These are phyloP conservation scores for Nothoprocta pentlandii DNA, from an alignment of 2,113 vertebrate genomes.

Conservation along the genomic window DNA sequence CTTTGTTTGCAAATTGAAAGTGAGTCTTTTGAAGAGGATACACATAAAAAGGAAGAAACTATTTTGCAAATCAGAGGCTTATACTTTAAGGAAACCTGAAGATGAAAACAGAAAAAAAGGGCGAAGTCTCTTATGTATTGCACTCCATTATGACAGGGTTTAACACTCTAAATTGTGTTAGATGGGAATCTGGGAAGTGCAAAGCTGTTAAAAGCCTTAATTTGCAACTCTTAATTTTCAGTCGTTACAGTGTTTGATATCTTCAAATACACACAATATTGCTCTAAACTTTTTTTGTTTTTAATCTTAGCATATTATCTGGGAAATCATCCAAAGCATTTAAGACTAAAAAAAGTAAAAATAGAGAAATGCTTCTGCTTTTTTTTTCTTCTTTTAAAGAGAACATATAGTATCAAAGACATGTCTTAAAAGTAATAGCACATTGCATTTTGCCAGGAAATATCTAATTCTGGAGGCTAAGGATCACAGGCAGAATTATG, in stretches of 20 bases:
- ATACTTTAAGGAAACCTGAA: not conserved
- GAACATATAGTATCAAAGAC: not conserved
- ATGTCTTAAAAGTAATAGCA: not conserved
- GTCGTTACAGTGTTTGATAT: not conserved
- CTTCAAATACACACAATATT: not conserved
- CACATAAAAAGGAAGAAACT: not conserved
- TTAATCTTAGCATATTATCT: not conserved
- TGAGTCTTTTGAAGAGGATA: not conserved
- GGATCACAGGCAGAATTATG: slow-evolving; percentile 46
- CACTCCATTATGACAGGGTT: not conserved
- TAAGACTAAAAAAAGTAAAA: not conserved
- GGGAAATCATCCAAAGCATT: not conserved
- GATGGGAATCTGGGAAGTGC: not conserved
- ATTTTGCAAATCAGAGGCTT: not conserved
- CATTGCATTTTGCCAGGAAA: not conserved
- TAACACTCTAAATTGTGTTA: not conserved
- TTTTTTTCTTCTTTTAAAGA: too few species aligned
- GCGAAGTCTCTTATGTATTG: not conserved
- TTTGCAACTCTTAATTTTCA: slow-evolving; percentile 9
- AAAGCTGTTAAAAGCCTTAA: slow-evolving; percentile 24
- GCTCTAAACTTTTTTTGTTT: not conserved
- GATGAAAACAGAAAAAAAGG: not conserved
- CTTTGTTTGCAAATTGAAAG: not conserved
- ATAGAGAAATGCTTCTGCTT: not conserved
- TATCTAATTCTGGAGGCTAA: slow-evolving; percentile 4